Conservation (phyloP, 1,140 invertebrate species). For the Delia radicum region DNA sequence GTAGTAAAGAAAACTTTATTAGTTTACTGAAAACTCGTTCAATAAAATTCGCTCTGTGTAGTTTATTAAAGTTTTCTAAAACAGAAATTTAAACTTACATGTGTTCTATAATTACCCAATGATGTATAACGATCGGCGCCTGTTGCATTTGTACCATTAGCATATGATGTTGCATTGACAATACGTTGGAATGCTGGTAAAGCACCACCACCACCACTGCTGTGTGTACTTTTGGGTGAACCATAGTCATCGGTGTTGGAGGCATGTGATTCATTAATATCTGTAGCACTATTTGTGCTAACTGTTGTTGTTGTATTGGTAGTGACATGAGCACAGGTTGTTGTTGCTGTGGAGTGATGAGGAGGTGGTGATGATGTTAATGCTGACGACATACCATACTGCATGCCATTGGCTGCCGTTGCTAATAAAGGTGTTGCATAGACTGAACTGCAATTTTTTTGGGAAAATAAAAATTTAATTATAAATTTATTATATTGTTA, state of each 20-base stretch:
- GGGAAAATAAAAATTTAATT: constrained; percentile 18
- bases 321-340: constrained; percentile 21
- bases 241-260: constrained; percentile 42
- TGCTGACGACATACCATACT: constrained; percentile 43
- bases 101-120: constrained; percentile 47
- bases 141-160: constrained; percentile 39
- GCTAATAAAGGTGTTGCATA: constrained; percentile 46
- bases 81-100: constrained; percentile 40
- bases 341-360: constrained; percentile 32
- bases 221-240: constrained; percentile 46
- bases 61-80: too few species aligned
- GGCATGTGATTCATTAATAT: constrained; percentile 33
- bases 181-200: constrained; percentile 49
- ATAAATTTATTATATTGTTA: background rate
- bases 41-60: too few species aligned
- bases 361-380: constrained; percentile 38
- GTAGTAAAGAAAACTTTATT: background rate
- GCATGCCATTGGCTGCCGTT: constrained; percentile 45
- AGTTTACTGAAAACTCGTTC: too few species aligned
- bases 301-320: constrained; percentile 30
- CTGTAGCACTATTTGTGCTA: too few species aligned
- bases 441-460: constrained; percentile 40
- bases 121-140: constrained; percentile 42
- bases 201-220: constrained; percentile 27
- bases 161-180: constrained; percentile 32